A percentile compares a stretch with the other conserved stretches of the same genome.
These are phyloP conservation scores for Pterocles burchelli DNA, from an alignment of 2,113 vertebrate genomes.

Conservation along the genomic window DNA sequence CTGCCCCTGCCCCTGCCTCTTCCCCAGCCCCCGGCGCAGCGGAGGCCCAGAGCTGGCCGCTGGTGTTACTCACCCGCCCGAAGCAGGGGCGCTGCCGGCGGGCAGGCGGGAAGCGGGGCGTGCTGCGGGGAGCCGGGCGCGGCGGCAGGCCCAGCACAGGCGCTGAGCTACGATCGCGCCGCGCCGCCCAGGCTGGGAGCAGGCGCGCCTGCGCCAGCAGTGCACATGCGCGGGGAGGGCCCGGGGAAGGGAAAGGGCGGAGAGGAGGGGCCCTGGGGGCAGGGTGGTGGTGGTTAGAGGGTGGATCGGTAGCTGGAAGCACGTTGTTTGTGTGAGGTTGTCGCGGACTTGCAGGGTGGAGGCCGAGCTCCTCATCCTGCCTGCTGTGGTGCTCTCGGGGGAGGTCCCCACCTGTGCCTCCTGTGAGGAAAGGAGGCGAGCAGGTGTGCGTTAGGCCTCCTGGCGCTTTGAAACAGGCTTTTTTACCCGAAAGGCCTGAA, in stretches of 20 bases:
- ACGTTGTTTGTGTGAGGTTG: rapidly evolving
- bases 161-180: rapidly evolving
- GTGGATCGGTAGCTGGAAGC: too few species aligned
- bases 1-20: background rate
- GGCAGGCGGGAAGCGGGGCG: background rate
- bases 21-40: background rate
- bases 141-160: background rate
- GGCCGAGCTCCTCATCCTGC: too few species aligned
- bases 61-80: slow-evolving; percentile 1
- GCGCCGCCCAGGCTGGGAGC: background rate
- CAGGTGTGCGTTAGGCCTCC: rapidly evolving
- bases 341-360: rapidly evolving
- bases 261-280: rapidly evolving
- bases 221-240: background rate
- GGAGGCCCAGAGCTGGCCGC: too few species aligned
- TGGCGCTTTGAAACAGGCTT: too few species aligned
- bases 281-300: too few species aligned
- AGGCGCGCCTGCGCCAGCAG: background rate
- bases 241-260: too few species aligned
- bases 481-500: rapidly evolving
- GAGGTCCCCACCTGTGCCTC: rapidly evolving
- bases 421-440: rapidly evolving
- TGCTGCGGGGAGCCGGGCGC: too few species aligned
- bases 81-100: background rate
- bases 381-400: rapidly evolving